These are phyloP conservation scores for Nudaria mundana DNA, from an alignment of 2,888 invertebrate species.

Conservation along the genomic window DNA sequence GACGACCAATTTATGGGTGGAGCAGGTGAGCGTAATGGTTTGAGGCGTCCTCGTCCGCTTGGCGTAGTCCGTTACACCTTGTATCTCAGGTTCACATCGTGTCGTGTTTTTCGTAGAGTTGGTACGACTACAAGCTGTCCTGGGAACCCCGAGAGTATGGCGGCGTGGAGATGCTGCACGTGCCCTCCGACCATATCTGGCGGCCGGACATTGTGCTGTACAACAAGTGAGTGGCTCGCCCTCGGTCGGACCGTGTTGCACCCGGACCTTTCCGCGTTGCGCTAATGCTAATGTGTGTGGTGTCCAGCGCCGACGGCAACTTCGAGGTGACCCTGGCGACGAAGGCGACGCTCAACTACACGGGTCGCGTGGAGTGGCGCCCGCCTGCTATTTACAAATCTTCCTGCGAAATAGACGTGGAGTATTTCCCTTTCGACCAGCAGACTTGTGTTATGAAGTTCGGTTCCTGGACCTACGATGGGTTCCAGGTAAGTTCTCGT, in stretches of 20 bases:
- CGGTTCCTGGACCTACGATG: constrained; percentile 97
- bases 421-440: constrained; percentile 96
- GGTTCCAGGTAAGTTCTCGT: constrained; percentile 92
- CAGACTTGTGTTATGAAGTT: constrained; percentile 96
- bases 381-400: constrained; percentile 98
- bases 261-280: no score
- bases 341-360: constrained; percentile 93
- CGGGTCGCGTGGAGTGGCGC: constrained; percentile 95
- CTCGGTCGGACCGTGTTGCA: neutral
- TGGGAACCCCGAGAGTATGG: constrained; percentile 98
- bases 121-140: constrained; percentile 96
- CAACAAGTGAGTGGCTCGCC: constrained; percentile 87
- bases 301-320: constrained; percentile 92
- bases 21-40: constrained; percentile 61
- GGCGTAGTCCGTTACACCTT: neutral
- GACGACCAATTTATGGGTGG: constrained; percentile 97
- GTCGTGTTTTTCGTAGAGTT: constrained; percentile 81
- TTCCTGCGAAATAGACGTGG: constrained; percentile 94
- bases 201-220: constrained; percentile 97
- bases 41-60: neutral
- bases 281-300: neutral
- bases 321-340: constrained; percentile 95
- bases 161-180: constrained; percentile 96
- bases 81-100: neutral
- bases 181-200: constrained; percentile 98